Percentiles rank a stretch among this genome's conserved stretches.
Evolutionary conservation across 2,113 vertebrate genomes (phyloP).

Genomic region (Podiceps cristatus): DNA sequence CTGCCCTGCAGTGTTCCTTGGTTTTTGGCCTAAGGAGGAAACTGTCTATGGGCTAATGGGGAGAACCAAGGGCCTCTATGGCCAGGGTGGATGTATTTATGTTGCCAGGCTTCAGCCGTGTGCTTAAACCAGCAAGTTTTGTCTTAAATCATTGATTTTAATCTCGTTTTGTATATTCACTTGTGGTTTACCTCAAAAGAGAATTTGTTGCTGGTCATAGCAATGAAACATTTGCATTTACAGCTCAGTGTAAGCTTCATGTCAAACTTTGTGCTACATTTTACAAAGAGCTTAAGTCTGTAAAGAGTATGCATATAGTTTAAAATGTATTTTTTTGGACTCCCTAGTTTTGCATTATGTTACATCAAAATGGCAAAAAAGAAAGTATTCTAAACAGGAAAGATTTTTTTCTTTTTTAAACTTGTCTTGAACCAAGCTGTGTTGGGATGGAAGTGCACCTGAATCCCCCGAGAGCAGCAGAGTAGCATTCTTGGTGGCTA

Average conservation of each 20-base stretch:
- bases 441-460: neutral
- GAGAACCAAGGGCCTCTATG: neutral
- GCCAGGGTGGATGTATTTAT: constrained; percentile 56
- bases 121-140: neutral
- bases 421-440: neutral
- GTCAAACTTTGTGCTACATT: neutral
- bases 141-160: neutral
- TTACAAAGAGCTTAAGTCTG: neutral
- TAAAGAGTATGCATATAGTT: neutral
- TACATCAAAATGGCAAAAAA: neutral
- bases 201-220: neutral
- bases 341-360: neutral
- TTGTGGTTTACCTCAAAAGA: neutral
- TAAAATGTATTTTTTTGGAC: neutral
- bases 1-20: constrained; percentile 13
- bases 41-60: neutral
- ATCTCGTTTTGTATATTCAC: neutral
- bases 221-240: neutral
- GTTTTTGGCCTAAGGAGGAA: neutral
- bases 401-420: neutral
- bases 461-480: neutral
- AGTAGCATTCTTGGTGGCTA: neutral
- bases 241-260: neutral
- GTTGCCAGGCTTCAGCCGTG: neutral
- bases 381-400: neutral